Percentiles rank a stretch among this genome's conserved stretches.
These are phyloP conservation scores for Eupsilia transversa DNA, from an alignment of 2,888 invertebrate genomes.

Conservation along the genomic window DNA sequence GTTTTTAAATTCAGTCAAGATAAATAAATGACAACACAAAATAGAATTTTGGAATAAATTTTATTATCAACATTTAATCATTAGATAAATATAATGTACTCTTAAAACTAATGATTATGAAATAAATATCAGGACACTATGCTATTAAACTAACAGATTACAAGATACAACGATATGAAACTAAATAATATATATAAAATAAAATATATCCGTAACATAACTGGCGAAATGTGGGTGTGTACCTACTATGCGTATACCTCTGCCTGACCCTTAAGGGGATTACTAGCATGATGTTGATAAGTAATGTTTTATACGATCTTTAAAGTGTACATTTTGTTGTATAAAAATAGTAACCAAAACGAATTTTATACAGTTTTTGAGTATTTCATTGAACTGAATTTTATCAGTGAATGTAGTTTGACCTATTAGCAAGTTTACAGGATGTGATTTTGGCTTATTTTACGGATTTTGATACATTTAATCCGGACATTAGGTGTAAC, in stretches of 20 bases:
- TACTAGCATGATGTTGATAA: neutral
- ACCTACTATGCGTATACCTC: neutral
- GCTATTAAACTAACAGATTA: slow-evolving; percentile 58
- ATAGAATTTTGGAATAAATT: slow-evolving; percentile 45
- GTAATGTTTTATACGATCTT: slow-evolving; percentile 8
- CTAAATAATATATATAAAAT: slow-evolving; percentile 17
- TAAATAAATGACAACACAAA: neutral
- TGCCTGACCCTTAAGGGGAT: neutral
- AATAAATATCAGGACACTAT: slow-evolving; percentile 63
- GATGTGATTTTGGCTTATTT: slow-evolving; percentile 33
- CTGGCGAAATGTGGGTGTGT: neutral
- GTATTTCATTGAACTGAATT: neutral
- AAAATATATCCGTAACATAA: neutral
- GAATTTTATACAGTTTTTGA: slow-evolving; percentile 23
- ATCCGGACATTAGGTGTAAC: neutral
- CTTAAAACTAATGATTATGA: slow-evolving; percentile 66
- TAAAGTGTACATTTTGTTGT: slow-evolving; percentile 29
- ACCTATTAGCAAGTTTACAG: slow-evolving; percentile 19
- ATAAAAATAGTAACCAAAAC: slow-evolving; percentile 43
- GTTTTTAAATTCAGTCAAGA: neutral
- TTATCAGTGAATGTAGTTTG: slow-evolving; percentile 3
- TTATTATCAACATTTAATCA: slow-evolving; percentile 64
- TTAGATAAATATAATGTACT: slow-evolving; percentile 58
- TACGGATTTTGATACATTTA: slow-evolving; percentile 1
- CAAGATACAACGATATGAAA: slow-evolving; percentile 22